Evolutionary conservation across 2,113 vertebrate species (phyloP).

Genomic region (Nettapus auritus): DNA sequence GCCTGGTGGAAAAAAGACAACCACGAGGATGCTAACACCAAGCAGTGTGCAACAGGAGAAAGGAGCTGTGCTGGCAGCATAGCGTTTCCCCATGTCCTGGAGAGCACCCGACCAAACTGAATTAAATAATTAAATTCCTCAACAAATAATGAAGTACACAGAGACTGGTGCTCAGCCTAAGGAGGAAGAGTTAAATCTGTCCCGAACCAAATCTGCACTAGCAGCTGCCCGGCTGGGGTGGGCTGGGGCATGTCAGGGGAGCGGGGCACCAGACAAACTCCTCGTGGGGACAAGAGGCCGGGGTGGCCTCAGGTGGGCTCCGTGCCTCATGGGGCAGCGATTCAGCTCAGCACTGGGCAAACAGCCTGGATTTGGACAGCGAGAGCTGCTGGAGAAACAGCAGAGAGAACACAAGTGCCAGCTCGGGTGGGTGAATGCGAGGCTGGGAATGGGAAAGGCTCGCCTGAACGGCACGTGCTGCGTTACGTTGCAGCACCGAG

Average conservation of each 20-base stretch:
- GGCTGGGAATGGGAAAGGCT: background rate
- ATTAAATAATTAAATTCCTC: background rate
- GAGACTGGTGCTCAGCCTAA: background rate
- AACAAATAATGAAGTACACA: background rate
- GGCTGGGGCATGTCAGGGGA: background rate
- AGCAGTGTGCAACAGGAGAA: background rate
- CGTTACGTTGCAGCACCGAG: too few species aligned
- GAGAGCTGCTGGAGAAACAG: too few species aligned
- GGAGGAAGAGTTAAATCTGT: background rate
- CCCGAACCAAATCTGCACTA: background rate
- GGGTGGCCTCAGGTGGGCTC: background rate
- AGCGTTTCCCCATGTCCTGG: rapidly evolving
- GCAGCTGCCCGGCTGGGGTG: background rate
- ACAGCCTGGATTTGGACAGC: background rate
- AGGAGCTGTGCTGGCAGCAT: background rate
- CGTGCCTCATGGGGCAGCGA: background rate
- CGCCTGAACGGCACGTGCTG: background rate
- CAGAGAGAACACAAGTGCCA: too few species aligned
- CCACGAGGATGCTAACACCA: background rate
- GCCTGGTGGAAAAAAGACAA: background rate
- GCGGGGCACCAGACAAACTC: background rate
- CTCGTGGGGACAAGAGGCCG: background rate
- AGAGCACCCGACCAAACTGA: background rate
- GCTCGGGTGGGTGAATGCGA: too few species aligned
- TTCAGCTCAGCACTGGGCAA: background rate